Evolutionary conservation across 2,797 vertebrate genomes (phyloP).

Genomic region (Brotula barbata): DNA sequence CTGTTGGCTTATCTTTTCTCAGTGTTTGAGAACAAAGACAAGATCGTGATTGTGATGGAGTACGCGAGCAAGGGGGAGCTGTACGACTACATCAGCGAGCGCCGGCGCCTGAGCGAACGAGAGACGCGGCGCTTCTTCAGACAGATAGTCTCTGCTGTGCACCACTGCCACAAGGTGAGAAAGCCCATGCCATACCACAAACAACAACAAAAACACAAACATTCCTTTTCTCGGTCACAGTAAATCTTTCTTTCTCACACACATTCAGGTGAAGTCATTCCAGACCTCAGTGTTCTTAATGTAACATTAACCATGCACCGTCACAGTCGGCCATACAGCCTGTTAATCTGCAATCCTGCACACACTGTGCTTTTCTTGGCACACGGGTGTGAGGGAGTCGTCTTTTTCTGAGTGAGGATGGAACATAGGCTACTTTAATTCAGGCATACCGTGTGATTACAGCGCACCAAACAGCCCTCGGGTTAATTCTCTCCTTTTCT

Average conservation of each 20-base stretch:
- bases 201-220: conserved; percentile 14
- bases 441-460: conserved; percentile 53
- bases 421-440: conserved; percentile 69
- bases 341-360: conserved; percentile 54
- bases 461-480: conserved; percentile 40
- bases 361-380: conserved; percentile 72
- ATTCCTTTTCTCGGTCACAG: conserved; percentile 1
- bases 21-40: conserved; percentile 99
- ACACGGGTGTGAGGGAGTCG: conserved; percentile 57
- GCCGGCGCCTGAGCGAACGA: conserved; percentile 89
- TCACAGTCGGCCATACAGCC: conserved; percentile 40
- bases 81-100: conserved; percentile 98
- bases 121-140: conserved; percentile 98
- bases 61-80: conserved; percentile 97
- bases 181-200: not conserved
- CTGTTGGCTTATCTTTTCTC: conserved; percentile 50
- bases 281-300: conserved; percentile 28
- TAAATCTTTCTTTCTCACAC: conserved; percentile 13
- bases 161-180: conserved; percentile 97
- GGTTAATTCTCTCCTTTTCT: conserved; percentile 53
- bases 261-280: conserved; percentile 39
- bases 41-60: conserved; percentile 99
- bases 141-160: conserved; percentile 97
- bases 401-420: conserved; percentile 72
- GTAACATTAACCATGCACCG: conserved; percentile 57